phyloP scores from a whole-genome alignment of 2,888 invertebrate genomes.

The Malthinus flaveolus region DNA sequence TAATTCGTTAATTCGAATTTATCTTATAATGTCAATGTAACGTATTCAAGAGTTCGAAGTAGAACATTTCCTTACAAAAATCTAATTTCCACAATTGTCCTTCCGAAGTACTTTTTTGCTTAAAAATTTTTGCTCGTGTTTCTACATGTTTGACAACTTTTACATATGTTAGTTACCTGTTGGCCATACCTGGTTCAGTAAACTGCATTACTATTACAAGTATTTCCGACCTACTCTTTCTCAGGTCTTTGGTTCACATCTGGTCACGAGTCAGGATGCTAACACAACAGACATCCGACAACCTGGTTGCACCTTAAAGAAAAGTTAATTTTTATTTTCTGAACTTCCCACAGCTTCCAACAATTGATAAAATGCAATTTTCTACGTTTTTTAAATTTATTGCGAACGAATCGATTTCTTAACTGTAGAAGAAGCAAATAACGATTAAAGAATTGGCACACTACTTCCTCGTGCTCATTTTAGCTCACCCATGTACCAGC shows the following conservation, averaged over 20 bases:
- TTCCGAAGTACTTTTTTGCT: too few relatives aligned
- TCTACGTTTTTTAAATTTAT: too few relatives aligned
- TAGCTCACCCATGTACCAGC: too few relatives aligned
- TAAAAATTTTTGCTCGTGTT: background rate
- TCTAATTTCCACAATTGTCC: too few relatives aligned
- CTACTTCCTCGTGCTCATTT: too few relatives aligned
- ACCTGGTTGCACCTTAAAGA: constrained; percentile 2
- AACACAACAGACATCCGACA: background rate
- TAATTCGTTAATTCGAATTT: background rate
- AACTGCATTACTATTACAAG: constrained; percentile 20
- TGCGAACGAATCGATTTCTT: too few relatives aligned
- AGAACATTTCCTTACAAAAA: too few relatives aligned
- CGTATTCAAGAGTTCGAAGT: too few relatives aligned
- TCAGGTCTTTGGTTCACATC: constrained; percentile 17
- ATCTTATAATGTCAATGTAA: background rate
- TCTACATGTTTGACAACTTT: constrained; percentile 21
- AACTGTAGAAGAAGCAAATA: too few relatives aligned
- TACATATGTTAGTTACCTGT: constrained; percentile 3
- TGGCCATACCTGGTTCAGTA: constrained; percentile 18
- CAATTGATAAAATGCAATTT: too few relatives aligned
- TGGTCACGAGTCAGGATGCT: constrained; percentile 19
- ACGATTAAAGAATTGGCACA: too few relatives aligned
- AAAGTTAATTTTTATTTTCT: background rate
- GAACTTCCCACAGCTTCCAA: too few relatives aligned
- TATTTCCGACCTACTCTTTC: constrained; percentile 25